Evolutionary conservation across 2,797 vertebrate genomes (phyloP).

Genomic region (Tympanoctomys barrerae): DNA sequence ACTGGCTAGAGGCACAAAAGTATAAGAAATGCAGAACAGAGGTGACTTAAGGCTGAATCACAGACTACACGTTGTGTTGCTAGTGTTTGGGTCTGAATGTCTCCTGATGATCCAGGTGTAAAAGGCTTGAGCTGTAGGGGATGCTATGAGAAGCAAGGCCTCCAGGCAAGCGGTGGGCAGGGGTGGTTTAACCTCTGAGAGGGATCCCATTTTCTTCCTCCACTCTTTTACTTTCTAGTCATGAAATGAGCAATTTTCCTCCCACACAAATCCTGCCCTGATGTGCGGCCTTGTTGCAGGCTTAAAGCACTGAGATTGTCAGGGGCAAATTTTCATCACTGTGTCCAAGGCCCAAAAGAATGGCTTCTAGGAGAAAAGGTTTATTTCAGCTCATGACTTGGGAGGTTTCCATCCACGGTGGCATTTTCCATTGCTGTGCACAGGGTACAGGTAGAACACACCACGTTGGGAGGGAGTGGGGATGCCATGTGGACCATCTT

Average conservation of each 20-base stretch:
- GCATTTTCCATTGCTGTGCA: background rate
- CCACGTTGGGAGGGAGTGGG: background rate
- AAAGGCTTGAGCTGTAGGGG: background rate
- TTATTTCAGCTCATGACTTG: background rate
- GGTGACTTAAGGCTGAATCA: background rate
- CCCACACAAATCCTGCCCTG: no score
- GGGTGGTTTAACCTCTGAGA: background rate
- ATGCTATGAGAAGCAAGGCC: background rate
- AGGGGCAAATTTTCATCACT: background rate
- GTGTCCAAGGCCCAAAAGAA: background rate
- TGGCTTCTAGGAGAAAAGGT: background rate
- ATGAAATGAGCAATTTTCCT: background rate
- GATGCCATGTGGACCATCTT: background rate
- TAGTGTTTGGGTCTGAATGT: background rate
- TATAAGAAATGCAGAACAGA: no score
- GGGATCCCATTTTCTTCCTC: no score
- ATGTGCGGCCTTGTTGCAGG: background rate
- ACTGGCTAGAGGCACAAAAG: background rate
- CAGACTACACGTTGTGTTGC: background rate
- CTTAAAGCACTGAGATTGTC: background rate
- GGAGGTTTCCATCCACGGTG: background rate
- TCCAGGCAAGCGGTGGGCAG: rapidly evolving
- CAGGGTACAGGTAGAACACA: background rate
- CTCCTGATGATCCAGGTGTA: background rate
- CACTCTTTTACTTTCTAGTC: background rate